These are phyloP conservation scores for Upupa epops DNA, from an alignment of 2,113 vertebrate genomes.

Conservation along the genomic window DNA sequence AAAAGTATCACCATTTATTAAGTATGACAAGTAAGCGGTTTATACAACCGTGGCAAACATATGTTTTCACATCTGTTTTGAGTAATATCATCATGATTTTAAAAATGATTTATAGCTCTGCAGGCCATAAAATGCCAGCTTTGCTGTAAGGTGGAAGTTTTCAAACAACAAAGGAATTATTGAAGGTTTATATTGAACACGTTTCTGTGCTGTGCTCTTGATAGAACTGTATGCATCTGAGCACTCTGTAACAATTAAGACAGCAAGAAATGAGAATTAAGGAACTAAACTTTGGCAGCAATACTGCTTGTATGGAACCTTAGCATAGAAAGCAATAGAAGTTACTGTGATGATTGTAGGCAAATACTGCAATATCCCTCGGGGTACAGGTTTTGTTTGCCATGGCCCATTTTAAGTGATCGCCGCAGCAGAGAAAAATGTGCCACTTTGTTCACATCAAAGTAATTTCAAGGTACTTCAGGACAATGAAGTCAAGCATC, in stretches of 20 bases:
- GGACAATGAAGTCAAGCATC: background rate
- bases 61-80: slow-evolving; percentile 82
- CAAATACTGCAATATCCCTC: background rate
- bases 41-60: slow-evolving; percentile 73
- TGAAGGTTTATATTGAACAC: slow-evolving; percentile 36
- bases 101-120: slow-evolving; percentile 78
- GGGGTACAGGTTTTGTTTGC: background rate
- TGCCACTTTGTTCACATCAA: background rate
- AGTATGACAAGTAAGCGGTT: slow-evolving; percentile 75
- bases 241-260: background rate
- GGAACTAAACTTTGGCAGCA: background rate
- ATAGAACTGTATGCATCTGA: background rate
- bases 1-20: slow-evolving; percentile 74
- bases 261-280: background rate
- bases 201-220: background rate
- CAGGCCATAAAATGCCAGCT: slow-evolving; percentile 72
- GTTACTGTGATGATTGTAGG: background rate
- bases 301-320: background rate
- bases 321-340: background rate
- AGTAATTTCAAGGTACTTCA: slow-evolving; percentile 1
- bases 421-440: background rate
- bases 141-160: slow-evolving; percentile 68
- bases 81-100: slow-evolving; percentile 81
- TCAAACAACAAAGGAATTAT: slow-evolving; percentile 68
- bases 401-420: background rate